Evolutionary conservation across 2,113 vertebrate species (phyloP), one percentile per base, ranked within the genome.

Genomic region (Triplophysa tibetana): DNA sequence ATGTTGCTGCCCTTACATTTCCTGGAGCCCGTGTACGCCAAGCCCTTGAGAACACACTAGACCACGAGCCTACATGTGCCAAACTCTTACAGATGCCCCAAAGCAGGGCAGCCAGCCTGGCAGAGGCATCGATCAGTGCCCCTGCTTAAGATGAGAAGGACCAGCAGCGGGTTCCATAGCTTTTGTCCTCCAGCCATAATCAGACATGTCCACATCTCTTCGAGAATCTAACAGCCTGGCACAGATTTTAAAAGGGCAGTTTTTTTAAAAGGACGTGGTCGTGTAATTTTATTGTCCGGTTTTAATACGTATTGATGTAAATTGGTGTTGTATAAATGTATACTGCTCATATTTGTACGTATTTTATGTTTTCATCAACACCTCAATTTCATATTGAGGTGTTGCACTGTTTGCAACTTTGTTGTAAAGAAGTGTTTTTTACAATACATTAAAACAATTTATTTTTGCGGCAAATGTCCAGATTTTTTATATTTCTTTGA

Each of bases 1-100:
- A 81, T 96, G 89, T 82, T 98, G 73, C 91, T 98, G 19, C 87
- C 94, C 60, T 90, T 94, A 64, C 93, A 96, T 75, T 69, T 97
- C 79, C 85, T 96, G 90, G 95, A 98, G 83, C 95, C 96, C 0
- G 69, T 95, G 62, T 93, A 94, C 0, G 96, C 95, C 90, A 98
- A 95, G 79, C 92, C 93, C 0, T 89, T 97, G 67, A 89, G 80
- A 83, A 81, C 85, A 58, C 84, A 87, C 70, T 93, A 90, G 86
- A 83, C 63, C 43, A 70, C 2, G 14, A 24, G 62, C 48, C 63
- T 77, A 50, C 54, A 26, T 77, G 74, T 64, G 64, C 70, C 56
- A 75, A 6, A 63, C 52, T 72, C 75, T 58, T 21, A 48, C 38
- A 19, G 67, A 78, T 75, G 24, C 24, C 75, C 33, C 66, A 43